Evolutionary conservation across 2,797 vertebrate genomes (phyloP).

Genomic region (Melanotaenia boesemani): DNA sequence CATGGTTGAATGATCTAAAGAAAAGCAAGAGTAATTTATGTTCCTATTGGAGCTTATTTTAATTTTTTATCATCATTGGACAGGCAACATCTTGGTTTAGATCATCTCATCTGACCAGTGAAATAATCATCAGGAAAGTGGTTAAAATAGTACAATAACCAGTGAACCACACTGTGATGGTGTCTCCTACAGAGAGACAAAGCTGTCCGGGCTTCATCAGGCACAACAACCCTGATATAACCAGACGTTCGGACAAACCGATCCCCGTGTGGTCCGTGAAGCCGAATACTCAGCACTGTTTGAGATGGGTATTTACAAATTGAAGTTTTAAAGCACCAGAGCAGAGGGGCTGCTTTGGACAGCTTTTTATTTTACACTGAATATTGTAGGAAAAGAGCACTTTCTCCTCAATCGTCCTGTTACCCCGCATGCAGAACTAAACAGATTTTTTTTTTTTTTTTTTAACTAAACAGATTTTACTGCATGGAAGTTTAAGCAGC

Average conservation of each 20-base stretch:
- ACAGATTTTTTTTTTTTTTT: too few relatives aligned
- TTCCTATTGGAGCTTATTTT: background rate
- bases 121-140: background rate
- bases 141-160: background rate
- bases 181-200: slow-evolving; percentile 60
- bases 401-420: slow-evolving; percentile 47
- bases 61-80: background rate
- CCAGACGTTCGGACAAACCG: slow-evolving; percentile 70
- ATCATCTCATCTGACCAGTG: background rate
- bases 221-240: slow-evolving; percentile 64
- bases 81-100: background rate
- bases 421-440: slow-evolving; percentile 46
- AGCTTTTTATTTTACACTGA: slow-evolving; percentile 47
- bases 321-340: slow-evolving; percentile 61
- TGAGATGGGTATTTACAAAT: slow-evolving; percentile 70
- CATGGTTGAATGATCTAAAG: background rate
- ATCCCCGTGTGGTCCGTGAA: slow-evolving; percentile 30
- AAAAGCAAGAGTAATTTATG: slow-evolving; percentile 1
- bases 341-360: slow-evolving; percentile 30
- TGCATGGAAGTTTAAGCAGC: slow-evolving; percentile 32
- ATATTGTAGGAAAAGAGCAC: slow-evolving; percentile 53
- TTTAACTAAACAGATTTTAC: slow-evolving; percentile 71
- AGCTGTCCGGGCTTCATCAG: slow-evolving; percentile 54
- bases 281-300: slow-evolving; percentile 50
- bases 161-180: background rate